Conservation (phyloP, 2,888 invertebrate species). For the Pogonocherus hispidulus region DNA sequence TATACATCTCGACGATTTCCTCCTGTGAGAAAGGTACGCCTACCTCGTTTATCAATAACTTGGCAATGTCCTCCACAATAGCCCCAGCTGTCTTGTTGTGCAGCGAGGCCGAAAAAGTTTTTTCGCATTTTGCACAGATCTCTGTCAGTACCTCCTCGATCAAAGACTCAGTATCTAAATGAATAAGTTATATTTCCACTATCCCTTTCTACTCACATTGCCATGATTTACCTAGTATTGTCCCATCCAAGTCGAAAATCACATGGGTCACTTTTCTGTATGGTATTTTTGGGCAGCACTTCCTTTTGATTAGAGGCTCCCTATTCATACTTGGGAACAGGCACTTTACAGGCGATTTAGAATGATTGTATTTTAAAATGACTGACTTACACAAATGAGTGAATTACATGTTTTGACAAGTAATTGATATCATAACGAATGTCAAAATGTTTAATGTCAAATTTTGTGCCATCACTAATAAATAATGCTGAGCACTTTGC, state of each 20-base stretch:
- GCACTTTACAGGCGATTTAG: too few relatives aligned
- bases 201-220: neutral
- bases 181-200: neutral
- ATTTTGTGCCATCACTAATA: too few relatives aligned
- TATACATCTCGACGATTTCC: conserved; percentile 74
- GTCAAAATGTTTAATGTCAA: too few relatives aligned
- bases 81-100: conserved; percentile 81
- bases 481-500: too few relatives aligned
- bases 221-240: conserved; percentile 71
- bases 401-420: too few relatives aligned
- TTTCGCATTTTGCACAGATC: conserved; percentile 77
- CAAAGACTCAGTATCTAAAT: conserved; percentile 80
- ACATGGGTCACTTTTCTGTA: conserved; percentile 80
- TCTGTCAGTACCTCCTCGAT: conserved; percentile 81
- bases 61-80: conserved; percentile 74
- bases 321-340: too few relatives aligned
- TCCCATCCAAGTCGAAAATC: conserved; percentile 81
- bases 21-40: conserved; percentile 77
- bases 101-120: conserved; percentile 81
- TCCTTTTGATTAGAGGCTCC: neutral
- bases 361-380: too few relatives aligned
- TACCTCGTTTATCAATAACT: conserved; percentile 71
- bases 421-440: too few relatives aligned
- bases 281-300: conserved; percentile 26
- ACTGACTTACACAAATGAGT: too few relatives aligned